Evolutionary conservation across 2,113 vertebrate genomes (phyloP), one percentile per base, ranked within the genome.

Genomic region (Perca fluviatilis): DNA sequence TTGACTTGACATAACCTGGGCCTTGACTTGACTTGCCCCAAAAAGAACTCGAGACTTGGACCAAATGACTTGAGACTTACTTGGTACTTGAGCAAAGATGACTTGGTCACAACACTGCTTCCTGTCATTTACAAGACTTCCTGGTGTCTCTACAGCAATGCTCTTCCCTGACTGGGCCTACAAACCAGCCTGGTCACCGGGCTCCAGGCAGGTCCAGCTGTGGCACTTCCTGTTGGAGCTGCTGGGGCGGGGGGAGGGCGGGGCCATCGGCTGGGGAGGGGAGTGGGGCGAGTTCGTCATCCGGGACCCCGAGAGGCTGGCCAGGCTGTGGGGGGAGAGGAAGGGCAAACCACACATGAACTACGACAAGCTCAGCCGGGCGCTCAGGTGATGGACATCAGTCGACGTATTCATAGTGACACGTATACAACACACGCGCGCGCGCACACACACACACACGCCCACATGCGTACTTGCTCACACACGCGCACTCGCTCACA

Each of bases 341-440:
- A 96, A 96, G 85, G 95, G 95, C 53, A 96, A 96, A 49, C 95
- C 95, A 0, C 95, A 96, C 87, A 96, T 96, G 95, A 96, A 96
- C 88, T 96, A 96, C 47, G 96, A 96, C 94, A 96, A 96, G 72
- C 95, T 96, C 73, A 96, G 96, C 91, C 89, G 96, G 36, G 96
- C 95, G 0, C 94, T 96, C 60, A 95, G 95, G 95, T 96, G 68
- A 81, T 51, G 12, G 12, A 46, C 33, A 51, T 19, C 5, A 7
- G 65, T 18, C 6, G 9, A 33, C 23, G 7, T 1, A 13, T 58
- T 46, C 21, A 75, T 1, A 4, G 46, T 71, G n/a, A 58, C 40
- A 43, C 40, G 2, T 43, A 43, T 11, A 62, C 15, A 5, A 36
- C 30, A 62, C 30, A 62, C 58, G 33, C 23, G 16, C 30, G 21